phyloP scores from a whole-genome alignment of 2,113 vertebrate genomes.

The Brienomyrus brachyistius region DNA sequence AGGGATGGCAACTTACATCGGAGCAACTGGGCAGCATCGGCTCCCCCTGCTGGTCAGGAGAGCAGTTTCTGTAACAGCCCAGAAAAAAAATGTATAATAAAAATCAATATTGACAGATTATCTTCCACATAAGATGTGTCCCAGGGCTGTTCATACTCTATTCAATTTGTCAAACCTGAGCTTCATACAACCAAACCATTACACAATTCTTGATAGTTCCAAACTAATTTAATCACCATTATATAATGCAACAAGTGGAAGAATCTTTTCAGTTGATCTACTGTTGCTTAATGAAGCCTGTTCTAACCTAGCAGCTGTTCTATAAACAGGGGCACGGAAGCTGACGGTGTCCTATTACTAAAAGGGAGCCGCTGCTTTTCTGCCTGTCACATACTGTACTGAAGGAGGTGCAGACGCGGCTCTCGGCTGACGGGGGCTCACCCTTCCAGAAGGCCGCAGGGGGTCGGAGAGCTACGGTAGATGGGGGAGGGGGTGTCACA shows the following conservation, averaged over 20 bases:
- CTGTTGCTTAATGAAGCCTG: background rate
- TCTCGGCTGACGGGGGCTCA: constrained; percentile 50
- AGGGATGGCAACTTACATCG: constrained; percentile 73
- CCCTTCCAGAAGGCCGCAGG: constrained; percentile 76
- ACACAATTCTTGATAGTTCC: background rate
- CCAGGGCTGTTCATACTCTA: background rate
- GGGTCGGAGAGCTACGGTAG: constrained; percentile 76
- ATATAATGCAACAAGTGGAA: background rate
- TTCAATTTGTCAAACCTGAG: background rate
- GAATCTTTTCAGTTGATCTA: background rate
- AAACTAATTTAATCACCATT: background rate
- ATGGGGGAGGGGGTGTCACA: constrained; percentile 69
- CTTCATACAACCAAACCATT: background rate
- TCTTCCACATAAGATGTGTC: background rate
- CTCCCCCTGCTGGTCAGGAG: constrained; percentile 75
- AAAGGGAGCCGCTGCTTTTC: background rate
- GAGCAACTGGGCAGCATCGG: constrained; percentile 66
- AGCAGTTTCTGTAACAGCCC: constrained; percentile 71
- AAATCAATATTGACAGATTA: background rate
- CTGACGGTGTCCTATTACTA: background rate
- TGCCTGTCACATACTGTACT: background rate
- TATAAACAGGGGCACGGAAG: background rate
- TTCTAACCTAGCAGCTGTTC: background rate
- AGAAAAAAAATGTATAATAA: background rate
- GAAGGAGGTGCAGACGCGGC: background rate